Base-by-base conservation (phyloP, 2,113 vertebrate species). In the Bettongia penicillata region DNA sequence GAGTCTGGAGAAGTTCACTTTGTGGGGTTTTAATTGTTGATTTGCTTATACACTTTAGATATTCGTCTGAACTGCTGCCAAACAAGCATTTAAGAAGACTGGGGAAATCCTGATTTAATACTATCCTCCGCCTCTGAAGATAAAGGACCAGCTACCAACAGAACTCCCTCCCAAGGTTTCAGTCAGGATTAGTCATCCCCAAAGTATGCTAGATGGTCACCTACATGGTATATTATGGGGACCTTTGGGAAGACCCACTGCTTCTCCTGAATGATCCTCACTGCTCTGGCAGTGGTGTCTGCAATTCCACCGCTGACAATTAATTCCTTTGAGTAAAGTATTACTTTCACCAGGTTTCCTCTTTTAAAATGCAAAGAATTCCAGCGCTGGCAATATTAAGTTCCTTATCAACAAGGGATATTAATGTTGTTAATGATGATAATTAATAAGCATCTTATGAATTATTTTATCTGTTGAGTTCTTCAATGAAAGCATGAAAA, bases 1-100 rank as follows among this genome's bases (percentile, higher is more conserved):
- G 53, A 84, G 68, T 92, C 96, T 95, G 90, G 48, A 57, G 25
- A 94, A 49, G 91, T 24, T 25, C 25, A 14, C 8, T 12, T 22
- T 91, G 51, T 51, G 91, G 51, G 92, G 47, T 48, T 84, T 84
- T 84, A 43, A 43, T n/a, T 53, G 94, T 95, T 48, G 92, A 68
- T 94, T 95, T 95, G 77, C 93, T 95, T 95, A 61, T 91, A 91
- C 91, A 89, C 31, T 84, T 55, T 94, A 51, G 43, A 24, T 26
- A 16, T 96, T 93, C 89, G 91, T 97, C 92, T 97, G 92, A 96
- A 92, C 94, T 94, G 93, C 95, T 0, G 93, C 96, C 97, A 97
- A 95, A 84, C 31, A n/a, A 92, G 94, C 91, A 77, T 92, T 95
- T 96, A n/a, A 37, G 92, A 97, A 97, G 89, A 94, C 77, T 28